Evolutionary conservation across 2,113 vertebrate genomes (phyloP), one percentile per base, ranked within the genome.

Genomic region (Paratilapia polleni): DNA sequence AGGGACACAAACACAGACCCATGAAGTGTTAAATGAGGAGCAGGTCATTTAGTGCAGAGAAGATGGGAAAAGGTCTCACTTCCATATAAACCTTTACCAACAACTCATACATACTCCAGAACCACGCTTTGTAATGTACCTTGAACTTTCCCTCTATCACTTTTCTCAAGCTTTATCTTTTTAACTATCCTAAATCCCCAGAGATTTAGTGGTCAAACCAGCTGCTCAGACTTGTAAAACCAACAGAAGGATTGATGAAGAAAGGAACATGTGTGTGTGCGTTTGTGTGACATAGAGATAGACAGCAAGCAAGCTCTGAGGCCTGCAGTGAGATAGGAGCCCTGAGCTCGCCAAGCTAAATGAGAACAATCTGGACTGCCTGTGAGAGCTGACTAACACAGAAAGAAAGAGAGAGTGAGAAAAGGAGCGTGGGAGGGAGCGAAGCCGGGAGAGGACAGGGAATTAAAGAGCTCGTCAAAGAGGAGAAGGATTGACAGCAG

Each of bases 151-250:
- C 89, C 90, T 92, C 94, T 77, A 88, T 95, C 95, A 95, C 94
- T 94, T 96, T 91, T 93, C 90, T 76, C 68, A 20, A 52, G 81
- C 85, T 87, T 94, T 93, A 94, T 95, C 93, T 95, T 87, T 90
- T 94, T 93, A 91, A 93, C 91, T 87, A 91, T 92, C 88, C 84
- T 89, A 78, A 24, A 88, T 94, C 95, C 94, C 92, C 1, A 6
- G 91, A 95, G 95, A 92, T 91, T 92, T 79, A 63, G 90, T 77
- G 94, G 92, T 90, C 88, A 81, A 70, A 90, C 89, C 73, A 93
- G 92, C 93, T 96, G 96, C 95, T 96, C 87, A 62, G 83, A 91
- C 95, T 92, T 94, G 93, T 91, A 91, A 92, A 94, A 93, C 86
- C 47, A 49, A 49, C 74, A 88, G 85, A 41, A 81, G 85, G 86